A percentile compares a stretch with the other conserved stretches of the same genome.
phyloP scores from a whole-genome alignment of 2,113 vertebrate genomes.

The Phalacrocorax aristotelis region DNA sequence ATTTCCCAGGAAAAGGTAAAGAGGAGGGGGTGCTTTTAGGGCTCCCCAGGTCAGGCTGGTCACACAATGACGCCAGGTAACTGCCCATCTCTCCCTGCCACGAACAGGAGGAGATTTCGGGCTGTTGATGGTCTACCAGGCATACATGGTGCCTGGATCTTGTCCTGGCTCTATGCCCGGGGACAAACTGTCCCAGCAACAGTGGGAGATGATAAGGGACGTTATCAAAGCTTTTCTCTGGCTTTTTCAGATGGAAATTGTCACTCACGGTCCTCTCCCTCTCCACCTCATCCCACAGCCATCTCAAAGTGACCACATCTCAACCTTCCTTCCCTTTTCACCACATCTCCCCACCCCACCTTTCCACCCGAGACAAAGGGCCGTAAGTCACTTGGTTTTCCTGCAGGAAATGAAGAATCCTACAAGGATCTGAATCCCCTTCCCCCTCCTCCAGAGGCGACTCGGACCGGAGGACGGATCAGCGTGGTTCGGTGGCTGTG shows the following conservation, averaged over 20 bases:
- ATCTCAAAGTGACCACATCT: neutral
- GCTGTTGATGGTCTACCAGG: neutral
- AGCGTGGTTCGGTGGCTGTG: neutral
- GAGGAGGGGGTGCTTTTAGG: neutral
- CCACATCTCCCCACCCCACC: accelerated
- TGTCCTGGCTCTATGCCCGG: neutral
- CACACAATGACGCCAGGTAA: neutral
- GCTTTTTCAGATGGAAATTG: neutral
- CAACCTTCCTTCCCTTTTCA: neutral
- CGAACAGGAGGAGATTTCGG: neutral
- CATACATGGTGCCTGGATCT: neutral
- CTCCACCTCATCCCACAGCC: neutral
- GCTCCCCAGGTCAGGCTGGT: neutral
- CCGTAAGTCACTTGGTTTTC: neutral
- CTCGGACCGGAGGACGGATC: neutral
- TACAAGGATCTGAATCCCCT: neutral
- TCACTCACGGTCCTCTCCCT: neutral
- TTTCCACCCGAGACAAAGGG: neutral
- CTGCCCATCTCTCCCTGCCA: neutral
- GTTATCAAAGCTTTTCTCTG: neutral
- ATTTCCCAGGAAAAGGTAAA: neutral
- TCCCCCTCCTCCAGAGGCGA: neutral
- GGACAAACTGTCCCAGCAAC: neutral
- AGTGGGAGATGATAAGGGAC: neutral
- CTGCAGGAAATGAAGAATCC: neutral